A percentile compares a stretch with the other conserved stretches of the same genome.
These are phyloP conservation scores for Chloroclystis v-ata DNA, from an alignment of 2,888 invertebrate genomes.

Conservation along the genomic window DNA sequence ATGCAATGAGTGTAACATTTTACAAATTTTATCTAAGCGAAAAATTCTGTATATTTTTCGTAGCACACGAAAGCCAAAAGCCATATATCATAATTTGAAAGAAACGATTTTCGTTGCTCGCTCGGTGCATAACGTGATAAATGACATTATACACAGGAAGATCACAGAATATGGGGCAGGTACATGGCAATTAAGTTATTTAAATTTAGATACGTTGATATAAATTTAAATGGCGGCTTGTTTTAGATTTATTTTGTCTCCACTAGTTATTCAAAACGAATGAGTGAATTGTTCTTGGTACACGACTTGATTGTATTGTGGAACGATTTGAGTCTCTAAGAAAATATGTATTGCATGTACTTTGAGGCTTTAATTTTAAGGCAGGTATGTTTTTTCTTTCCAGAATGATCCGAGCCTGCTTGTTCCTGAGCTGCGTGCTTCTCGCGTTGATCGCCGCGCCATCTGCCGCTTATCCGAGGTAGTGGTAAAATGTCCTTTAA, in stretches of 20 bases:
- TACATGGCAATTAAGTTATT: background rate
- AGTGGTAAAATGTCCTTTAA: constrained; percentile 47
- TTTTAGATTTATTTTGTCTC: too few relatives aligned
- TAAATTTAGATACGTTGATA: too few relatives aligned
- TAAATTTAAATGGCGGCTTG: too few relatives aligned
- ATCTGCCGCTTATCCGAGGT: constrained; percentile 70
- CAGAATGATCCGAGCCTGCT: constrained; percentile 69
- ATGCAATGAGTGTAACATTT: too few relatives aligned
- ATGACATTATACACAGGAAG: constrained; percentile 8
- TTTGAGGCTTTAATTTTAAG: too few relatives aligned
- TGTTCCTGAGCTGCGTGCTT: constrained; percentile 65
- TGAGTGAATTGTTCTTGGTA: too few relatives aligned
- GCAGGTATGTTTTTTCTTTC: constrained; percentile 32
- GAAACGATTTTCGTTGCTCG: constrained; percentile 12
- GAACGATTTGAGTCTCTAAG: too few relatives aligned
- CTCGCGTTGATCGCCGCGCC: constrained; percentile 57
- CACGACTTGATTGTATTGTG: too few relatives aligned
- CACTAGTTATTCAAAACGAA: too few relatives aligned
- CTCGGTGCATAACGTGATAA: constrained; percentile 14
- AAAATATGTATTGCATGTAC: too few relatives aligned
- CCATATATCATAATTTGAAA: constrained; percentile 17
- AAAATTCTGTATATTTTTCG: background rate
- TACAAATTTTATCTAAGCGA: background rate
- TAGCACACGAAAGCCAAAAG: constrained; percentile 1
- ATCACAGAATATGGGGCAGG: constrained; percentile 2